Percentiles rank a stretch among this genome's conserved stretches.
Evolutionary conservation across 2,113 vertebrate genomes (phyloP).

Genomic region (Piprites chloris): DNA sequence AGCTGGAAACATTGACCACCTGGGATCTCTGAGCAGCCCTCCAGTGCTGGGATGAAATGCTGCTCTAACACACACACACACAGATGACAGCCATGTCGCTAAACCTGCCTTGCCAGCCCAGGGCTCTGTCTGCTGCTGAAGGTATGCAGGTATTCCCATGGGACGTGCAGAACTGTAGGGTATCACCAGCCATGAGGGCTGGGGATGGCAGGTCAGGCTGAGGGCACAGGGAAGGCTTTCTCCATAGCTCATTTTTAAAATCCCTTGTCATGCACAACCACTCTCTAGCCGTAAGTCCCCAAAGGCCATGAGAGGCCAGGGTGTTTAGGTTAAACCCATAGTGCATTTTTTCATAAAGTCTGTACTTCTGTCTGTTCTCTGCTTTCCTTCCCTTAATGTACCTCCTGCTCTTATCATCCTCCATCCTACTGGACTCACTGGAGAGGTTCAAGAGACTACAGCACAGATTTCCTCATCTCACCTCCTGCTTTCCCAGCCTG

Average conservation of each 20-base stretch:
- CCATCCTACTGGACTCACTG: background rate
- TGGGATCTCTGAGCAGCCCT: background rate
- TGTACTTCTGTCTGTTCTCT: background rate
- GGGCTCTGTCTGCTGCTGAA: background rate
- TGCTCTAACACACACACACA: background rate
- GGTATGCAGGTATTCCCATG: constrained; percentile 20
- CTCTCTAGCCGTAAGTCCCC: background rate
- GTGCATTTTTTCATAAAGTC: background rate
- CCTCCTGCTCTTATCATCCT: background rate
- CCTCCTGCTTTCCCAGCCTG: background rate
- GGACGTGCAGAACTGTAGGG: constrained; percentile 32
- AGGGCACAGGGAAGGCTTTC: background rate
- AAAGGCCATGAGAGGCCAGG: background rate
- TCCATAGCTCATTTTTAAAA: background rate
- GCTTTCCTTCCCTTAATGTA: background rate
- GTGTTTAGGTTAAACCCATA: background rate
- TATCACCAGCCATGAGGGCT: accelerated
- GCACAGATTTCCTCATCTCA: background rate
- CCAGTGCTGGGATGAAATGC: background rate
- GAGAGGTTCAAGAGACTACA: background rate
- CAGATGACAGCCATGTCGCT: background rate
- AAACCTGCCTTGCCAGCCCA: background rate
- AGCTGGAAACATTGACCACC: background rate
- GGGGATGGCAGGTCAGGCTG: background rate
- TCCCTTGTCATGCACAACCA: background rate